phyloP scores from a whole-genome alignment of 2,113 vertebrate species.

The Periophthalmodon schlosseri region DNA sequence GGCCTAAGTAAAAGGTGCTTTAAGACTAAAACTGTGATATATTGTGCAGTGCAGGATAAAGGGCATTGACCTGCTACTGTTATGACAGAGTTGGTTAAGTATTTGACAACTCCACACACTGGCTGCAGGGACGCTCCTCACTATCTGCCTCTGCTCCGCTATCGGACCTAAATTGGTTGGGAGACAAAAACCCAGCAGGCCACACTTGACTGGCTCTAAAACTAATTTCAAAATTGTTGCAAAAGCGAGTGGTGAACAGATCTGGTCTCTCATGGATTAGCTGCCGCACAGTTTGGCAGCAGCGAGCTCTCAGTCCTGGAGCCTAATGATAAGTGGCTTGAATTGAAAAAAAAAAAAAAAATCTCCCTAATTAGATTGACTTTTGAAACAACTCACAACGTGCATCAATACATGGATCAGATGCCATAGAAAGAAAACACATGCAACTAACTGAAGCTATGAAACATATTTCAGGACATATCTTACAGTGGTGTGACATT shows the following conservation, averaged over 20 bases:
- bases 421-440: slow-evolving; percentile 13
- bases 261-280: slow-evolving; percentile 70
- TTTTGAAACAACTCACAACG: slow-evolving; percentile 15
- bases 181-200: slow-evolving; percentile 63
- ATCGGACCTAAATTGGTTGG: slow-evolving; percentile 58
- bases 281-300: slow-evolving; percentile 50
- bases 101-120: slow-evolving; percentile 38
- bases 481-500: no score
- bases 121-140: slow-evolving; percentile 19
- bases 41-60: slow-evolving; percentile 25
- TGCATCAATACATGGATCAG: slow-evolving; percentile 40
- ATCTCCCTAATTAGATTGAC: slow-evolving; percentile 34
- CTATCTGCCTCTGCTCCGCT: slow-evolving; percentile 21
- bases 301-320: slow-evolving; percentile 28
- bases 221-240: slow-evolving; percentile 72
- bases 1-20: not conserved
- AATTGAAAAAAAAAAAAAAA: slow-evolving; percentile 11
- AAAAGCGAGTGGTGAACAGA: slow-evolving; percentile 56
- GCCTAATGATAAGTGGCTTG: slow-evolving; percentile 59
- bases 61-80: slow-evolving; percentile 56
- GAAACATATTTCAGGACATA: not conserved
- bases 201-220: slow-evolving; percentile 65
- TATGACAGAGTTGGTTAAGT: slow-evolving; percentile 37
- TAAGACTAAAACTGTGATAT: not conserved
- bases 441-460: not conserved